Conservation (phyloP, 2,113 vertebrate genomes). For the Agelaius phoeniceus region DNA sequence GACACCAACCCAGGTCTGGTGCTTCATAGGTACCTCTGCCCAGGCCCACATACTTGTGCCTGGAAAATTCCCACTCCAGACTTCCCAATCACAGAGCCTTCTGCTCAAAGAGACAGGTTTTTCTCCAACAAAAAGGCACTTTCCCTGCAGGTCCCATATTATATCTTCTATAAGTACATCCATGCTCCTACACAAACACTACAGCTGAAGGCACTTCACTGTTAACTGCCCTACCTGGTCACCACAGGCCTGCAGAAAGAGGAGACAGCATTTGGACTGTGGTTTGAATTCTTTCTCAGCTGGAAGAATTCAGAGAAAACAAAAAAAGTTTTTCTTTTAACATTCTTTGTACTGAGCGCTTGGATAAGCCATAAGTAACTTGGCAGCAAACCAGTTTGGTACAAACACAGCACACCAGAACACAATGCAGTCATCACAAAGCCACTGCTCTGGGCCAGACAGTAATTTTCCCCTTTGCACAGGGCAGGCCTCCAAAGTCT, state of each 20-base stretch:
- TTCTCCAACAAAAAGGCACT: background rate
- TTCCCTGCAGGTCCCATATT: background rate
- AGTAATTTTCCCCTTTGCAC: slow-evolving; percentile 25
- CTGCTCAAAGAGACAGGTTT: background rate
- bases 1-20: background rate
- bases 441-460: slow-evolving; percentile 16
- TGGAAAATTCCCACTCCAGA: background rate
- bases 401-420: slow-evolving; percentile 29
- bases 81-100: background rate
- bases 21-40: background rate
- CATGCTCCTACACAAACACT: background rate
- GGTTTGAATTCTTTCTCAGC: slow-evolving; percentile 1
- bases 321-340: slow-evolving; percentile 47
- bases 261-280: background rate
- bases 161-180: background rate
- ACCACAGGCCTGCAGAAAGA: background rate
- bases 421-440: slow-evolving; percentile 51
- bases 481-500: slow-evolving; percentile 43
- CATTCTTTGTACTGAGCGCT: slow-evolving; percentile 16
- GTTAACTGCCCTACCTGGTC: background rate
- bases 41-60: accelerated
- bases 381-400: slow-evolving; percentile 44
- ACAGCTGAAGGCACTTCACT: background rate
- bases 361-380: slow-evolving; percentile 48
- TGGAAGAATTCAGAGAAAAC: slow-evolving; percentile 25